Evolutionary conservation across 1,140 invertebrate genomes (phyloP).

Genomic region (Trachymyrmex cornetzi): DNA sequence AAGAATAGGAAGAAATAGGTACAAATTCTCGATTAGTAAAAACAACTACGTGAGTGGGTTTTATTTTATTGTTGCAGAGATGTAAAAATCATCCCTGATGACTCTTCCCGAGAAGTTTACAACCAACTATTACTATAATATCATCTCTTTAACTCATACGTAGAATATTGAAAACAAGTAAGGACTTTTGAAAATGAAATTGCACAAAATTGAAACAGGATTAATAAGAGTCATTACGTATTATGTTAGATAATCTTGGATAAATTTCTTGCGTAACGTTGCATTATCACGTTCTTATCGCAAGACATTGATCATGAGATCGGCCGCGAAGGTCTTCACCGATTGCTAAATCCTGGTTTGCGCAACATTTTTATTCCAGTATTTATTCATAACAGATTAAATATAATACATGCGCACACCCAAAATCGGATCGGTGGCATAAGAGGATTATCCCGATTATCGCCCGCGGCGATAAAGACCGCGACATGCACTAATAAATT

Average conservation of each 20-base stretch:
- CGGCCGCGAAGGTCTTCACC: conserved; percentile 26
- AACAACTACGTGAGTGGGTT: too few species aligned
- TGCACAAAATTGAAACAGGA: too few species aligned
- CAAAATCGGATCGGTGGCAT: conserved; percentile 25
- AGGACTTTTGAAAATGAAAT: too few species aligned
- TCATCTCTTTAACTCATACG: neutral
- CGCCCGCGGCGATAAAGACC: neutral
- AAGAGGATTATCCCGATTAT: neutral
- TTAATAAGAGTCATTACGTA: too few species aligned
- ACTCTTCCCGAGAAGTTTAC: too few species aligned
- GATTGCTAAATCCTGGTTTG: conserved; percentile 28
- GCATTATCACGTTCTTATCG: conserved; percentile 17
- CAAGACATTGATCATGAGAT: neutral
- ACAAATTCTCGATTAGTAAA: too few species aligned
- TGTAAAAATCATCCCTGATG: too few species aligned
- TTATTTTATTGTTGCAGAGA: too few species aligned
- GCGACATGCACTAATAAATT: too few species aligned
- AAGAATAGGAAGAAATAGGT: too few species aligned
- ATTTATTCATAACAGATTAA: conserved; percentile 19
- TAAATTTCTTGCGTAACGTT: neutral
- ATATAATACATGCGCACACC: neutral
- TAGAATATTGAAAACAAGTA: neutral
- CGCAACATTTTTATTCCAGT: conserved; percentile 6
- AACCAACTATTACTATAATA: neutral
- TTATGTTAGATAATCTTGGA: too few species aligned